Evolutionary conservation across 1,140 invertebrate genomes (phyloP).

Genomic region (Agrypnia vestita): DNA sequence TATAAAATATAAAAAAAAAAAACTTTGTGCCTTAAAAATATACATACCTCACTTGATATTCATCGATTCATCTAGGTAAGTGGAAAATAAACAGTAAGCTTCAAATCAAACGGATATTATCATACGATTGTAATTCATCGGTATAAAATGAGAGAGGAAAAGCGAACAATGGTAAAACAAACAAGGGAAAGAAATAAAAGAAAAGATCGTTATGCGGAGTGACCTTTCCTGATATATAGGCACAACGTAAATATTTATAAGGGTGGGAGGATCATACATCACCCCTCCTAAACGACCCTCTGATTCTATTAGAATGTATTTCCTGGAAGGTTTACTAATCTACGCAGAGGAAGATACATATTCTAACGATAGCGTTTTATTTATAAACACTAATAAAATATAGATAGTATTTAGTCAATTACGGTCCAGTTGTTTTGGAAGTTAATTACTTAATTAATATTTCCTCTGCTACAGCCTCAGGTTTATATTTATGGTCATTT

Average conservation of each 20-base stretch:
- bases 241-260: slow-evolving; percentile 60
- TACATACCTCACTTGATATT: neutral
- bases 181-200: slow-evolving; percentile 55
- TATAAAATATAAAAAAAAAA: too few species aligned
- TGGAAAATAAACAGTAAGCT: slow-evolving; percentile 33
- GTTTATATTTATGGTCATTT: too few species aligned
- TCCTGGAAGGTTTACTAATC: neutral
- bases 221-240: slow-evolving; percentile 57
- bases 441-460: too few species aligned
- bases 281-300: slow-evolving; percentile 58
- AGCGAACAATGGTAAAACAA: slow-evolving; percentile 51
- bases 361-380: too few species aligned
- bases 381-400: too few species aligned
- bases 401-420: too few species aligned
- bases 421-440: too few species aligned
- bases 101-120: slow-evolving; percentile 50
- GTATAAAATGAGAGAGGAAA: slow-evolving; percentile 48
- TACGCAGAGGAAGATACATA: too few species aligned
- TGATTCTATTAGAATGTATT: slow-evolving; percentile 59
- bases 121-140: slow-evolving; percentile 57
- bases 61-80: slow-evolving; percentile 21
- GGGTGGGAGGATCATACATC: slow-evolving; percentile 57
- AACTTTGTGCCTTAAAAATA: too few species aligned
- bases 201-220: slow-evolving; percentile 59
- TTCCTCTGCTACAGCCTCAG: too few species aligned